Conservation (phyloP, 2,113 vertebrate genomes). For the Pseudorasbora parva region DNA sequence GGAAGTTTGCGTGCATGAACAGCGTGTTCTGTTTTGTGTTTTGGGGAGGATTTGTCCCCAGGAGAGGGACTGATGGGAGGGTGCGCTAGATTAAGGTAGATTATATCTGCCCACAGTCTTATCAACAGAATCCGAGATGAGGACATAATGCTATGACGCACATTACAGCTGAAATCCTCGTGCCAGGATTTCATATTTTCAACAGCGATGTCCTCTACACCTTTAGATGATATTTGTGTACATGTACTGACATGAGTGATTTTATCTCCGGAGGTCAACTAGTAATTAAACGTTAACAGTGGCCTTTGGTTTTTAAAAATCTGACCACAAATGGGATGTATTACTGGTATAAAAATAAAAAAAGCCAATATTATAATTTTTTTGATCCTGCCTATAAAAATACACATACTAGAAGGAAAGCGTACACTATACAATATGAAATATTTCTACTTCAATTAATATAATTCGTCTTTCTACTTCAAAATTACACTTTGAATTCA, state of each 20-base stretch:
- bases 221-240: neutral
- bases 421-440: too few relatives aligned
- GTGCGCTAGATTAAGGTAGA: constrained; percentile 71
- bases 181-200: constrained; percentile 26
- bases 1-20: constrained; percentile 1
- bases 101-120: constrained; percentile 71
- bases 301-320: neutral
- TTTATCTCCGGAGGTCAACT: neutral
- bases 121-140: constrained; percentile 71
- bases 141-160: constrained; percentile 59
- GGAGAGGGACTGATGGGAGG: constrained; percentile 56
- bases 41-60: constrained; percentile 65
- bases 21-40: constrained; percentile 49
- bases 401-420: too few relatives aligned
- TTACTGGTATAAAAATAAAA: neutral
- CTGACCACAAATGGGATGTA: neutral
- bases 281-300: neutral
- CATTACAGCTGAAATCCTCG: constrained; percentile 23
- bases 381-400: too few relatives aligned
- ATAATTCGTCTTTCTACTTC: too few relatives aligned
- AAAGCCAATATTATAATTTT: too few relatives aligned
- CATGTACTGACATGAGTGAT: neutral
- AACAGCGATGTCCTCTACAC: neutral
- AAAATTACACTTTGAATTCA: too few relatives aligned
- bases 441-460: too few relatives aligned